Percentiles rank a stretch among this genome's conserved stretches.
Conservation (phyloP, 2,113 vertebrate species). For the Callocephalon fimbriatum region DNA sequence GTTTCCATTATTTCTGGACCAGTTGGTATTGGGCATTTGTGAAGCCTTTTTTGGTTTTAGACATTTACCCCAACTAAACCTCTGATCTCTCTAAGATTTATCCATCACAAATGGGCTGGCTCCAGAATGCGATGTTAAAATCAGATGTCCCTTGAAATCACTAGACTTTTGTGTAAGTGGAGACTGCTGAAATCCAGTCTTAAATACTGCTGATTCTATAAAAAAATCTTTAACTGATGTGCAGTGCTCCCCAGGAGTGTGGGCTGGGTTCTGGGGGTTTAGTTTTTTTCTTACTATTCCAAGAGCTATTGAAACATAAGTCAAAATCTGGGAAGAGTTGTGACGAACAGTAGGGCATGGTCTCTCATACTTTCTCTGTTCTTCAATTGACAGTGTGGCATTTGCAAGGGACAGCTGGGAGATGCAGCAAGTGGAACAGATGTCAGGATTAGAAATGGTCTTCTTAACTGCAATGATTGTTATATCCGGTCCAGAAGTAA, state of each 20-base stretch:
- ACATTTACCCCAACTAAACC: background rate
- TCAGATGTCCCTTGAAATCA: background rate
- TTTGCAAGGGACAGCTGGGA: slow-evolving; percentile 94
- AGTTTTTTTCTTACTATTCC: background rate
- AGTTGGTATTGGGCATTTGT: background rate
- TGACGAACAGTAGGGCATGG: background rate
- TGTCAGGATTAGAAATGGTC: slow-evolving; percentile 93
- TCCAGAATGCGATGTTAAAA: background rate
- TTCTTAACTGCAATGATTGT: slow-evolving; percentile 96
- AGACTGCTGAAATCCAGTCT: background rate
- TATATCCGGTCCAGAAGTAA: slow-evolving; percentile 95
- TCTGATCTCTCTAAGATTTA: background rate
- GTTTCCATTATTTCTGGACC: background rate
- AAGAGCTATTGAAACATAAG: background rate
- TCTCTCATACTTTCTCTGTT: background rate
- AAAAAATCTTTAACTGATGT: background rate
- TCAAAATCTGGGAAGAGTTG: background rate
- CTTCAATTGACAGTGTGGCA: slow-evolving; percentile 84
- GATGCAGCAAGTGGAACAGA: slow-evolving; percentile 92
- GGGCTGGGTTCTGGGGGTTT: background rate
- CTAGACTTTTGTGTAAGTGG: background rate
- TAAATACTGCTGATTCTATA: background rate
- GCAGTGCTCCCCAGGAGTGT: background rate
- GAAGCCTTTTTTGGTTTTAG: background rate
- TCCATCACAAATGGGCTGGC: background rate